Percentiles rank a stretch among this genome's conserved stretches.
Conservation (phyloP, 2,113 vertebrate species). For the Pseudorectes ferrugineus region DNA sequence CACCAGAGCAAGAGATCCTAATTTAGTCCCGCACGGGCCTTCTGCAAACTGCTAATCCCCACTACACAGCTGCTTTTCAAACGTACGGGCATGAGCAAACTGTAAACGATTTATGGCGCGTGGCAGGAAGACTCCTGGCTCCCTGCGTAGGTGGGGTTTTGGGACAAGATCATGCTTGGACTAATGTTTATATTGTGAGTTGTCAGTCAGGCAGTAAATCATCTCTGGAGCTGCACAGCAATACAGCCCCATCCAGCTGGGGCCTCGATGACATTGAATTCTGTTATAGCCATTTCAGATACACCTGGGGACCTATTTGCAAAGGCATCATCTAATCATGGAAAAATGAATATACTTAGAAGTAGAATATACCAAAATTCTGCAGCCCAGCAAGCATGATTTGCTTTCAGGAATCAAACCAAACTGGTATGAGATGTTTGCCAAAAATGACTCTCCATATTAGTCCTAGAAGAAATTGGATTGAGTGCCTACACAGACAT, state of each 20-base stretch:
- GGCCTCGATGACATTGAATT: background rate
- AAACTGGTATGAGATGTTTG: background rate
- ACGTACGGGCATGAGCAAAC: conserved; percentile 64
- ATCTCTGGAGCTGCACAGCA: background rate
- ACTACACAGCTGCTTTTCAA: conserved; percentile 66
- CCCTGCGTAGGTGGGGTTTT: conserved; percentile 57
- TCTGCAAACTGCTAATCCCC: conserved; percentile 70
- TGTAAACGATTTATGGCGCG: conserved; percentile 72
- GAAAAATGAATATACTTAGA: background rate
- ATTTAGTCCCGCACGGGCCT: conserved; percentile 57
- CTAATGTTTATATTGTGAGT: conserved; percentile 65
- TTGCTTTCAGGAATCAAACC: background rate
- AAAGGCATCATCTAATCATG: background rate
- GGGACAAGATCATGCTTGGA: conserved; percentile 69
- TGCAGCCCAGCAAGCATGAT: background rate
- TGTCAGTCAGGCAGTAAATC: conserved; percentile 68
- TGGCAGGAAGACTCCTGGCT: conserved; percentile 75
- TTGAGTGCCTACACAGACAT: background rate
- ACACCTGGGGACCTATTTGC: background rate
- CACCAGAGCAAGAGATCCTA: conserved; percentile 32
- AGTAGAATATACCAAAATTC: background rate
- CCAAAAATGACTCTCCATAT: background rate
- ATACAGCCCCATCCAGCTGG: background rate
- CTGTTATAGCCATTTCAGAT: background rate
- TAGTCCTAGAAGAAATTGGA: background rate